Percentiles rank a stretch among this genome's conserved stretches.
Evolutionary conservation across 2,797 vertebrate species (phyloP).

Genomic region (Iguana delicatissima): DNA sequence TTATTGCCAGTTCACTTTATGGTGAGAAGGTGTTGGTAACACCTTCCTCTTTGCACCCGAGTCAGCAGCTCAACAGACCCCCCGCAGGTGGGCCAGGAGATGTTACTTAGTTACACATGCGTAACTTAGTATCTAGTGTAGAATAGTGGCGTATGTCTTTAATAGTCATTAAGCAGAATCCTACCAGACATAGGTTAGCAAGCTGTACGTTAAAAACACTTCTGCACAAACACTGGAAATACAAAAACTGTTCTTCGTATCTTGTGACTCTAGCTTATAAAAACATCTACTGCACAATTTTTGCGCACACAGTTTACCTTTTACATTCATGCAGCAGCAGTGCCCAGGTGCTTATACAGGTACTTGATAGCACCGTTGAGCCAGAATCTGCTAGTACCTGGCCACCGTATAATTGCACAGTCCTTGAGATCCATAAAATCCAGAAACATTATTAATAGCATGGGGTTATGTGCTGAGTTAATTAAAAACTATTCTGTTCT

Average conservation of each 20-base stretch:
- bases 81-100: too few relatives aligned
- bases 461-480: not conserved
- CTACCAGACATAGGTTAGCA: too few relatives aligned
- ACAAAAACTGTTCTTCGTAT: not conserved
- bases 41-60: too few relatives aligned
- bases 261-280: not conserved
- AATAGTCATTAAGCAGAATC: not conserved
- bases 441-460: not conserved
- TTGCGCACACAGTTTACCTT: not conserved
- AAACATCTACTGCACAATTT: not conserved
- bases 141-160: too few relatives aligned
- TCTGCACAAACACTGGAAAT: not conserved
- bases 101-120: too few relatives aligned
- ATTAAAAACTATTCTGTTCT: not conserved
- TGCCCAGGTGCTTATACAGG: not conserved
- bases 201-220: not conserved
- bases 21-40: too few relatives aligned
- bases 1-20: too few relatives aligned
- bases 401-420: not conserved
- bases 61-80: too few relatives aligned
- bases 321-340: not conserved
- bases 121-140: too few relatives aligned
- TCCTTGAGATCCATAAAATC: not conserved
- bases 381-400: not conserved
- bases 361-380: not conserved